Conservation (phyloP, 2,888 invertebrate species). For the Hedychridium roseum region DNA sequence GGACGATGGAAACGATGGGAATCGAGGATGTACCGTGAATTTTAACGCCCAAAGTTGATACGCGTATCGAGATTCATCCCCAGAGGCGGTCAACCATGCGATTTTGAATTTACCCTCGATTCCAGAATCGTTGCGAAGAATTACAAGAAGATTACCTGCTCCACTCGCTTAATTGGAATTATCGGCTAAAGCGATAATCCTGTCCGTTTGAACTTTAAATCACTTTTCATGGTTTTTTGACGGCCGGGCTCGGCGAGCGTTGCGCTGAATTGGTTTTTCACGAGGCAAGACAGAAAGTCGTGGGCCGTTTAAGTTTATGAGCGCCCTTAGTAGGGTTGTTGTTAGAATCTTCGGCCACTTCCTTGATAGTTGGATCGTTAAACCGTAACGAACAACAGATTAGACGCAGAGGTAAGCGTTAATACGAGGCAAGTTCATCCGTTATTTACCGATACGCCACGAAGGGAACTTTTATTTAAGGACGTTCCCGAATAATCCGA, state of each 20-base stretch:
- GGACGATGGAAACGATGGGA: conserved; percentile 22
- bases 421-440: conserved; percentile 2
- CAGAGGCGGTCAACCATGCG: neutral
- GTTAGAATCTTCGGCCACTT: neutral
- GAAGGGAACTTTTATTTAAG: conserved; percentile 24
- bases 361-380: conserved; percentile 6
- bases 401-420: conserved; percentile 9
- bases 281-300: too few relatives aligned
- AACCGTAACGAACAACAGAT: conserved; percentile 7
- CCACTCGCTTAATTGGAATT: too few relatives aligned
- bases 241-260: too few relatives aligned
- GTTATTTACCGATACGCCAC: conserved; percentile 13
- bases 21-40: conserved; percentile 27
- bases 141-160: too few relatives aligned
- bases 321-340: neutral
- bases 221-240: too few relatives aligned
- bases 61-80: conserved; percentile 15
- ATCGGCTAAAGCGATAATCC: too few relatives aligned
- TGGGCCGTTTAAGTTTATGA: neutral
- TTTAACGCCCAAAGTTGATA: conserved; percentile 18
- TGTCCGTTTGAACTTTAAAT: too few relatives aligned
- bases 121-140: too few relatives aligned
- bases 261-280: too few relatives aligned
- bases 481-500: too few relatives aligned
- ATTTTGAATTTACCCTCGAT: conserved; percentile 2